Base-by-base conservation (phyloP, 2,888 invertebrate species). In the Phengaris arion region DNA sequence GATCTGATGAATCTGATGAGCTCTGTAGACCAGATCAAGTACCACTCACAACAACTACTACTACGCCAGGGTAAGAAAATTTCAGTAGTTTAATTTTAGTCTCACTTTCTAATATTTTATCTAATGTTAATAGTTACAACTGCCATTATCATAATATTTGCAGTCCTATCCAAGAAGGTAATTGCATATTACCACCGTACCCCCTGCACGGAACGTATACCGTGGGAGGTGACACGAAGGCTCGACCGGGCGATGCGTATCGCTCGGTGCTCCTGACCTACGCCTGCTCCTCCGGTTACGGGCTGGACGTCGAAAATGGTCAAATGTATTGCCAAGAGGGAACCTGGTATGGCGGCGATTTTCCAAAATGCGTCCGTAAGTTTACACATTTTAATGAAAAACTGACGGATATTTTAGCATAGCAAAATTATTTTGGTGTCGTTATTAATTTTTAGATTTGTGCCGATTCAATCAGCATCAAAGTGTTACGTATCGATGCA, bases 191-290 rank as follows among this genome's bases (percentile, higher is more conserved):
- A 0, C 90, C 90, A 0, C 79, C 83, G 0, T 85, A 85, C 77
- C 91, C 91, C 0, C 82, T 80, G 0, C 85, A 89, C 76, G 91
- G 91, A 0, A 77, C 79, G 0, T 91, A 89, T 77, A 76, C 77
- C 0, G 83, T 85, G 0, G 76, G 80, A 0, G 86, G 86, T 46
- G 77, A 80, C 0, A 84, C 85, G 0, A 77, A 79, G 45, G 85
- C 86, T 0, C 74, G 85, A 84, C 0, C 78, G 0, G 88, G 88
- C 0, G 83, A 86, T 10, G 51, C 80, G 0, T 84, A 82, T 77
- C 74, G 79, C 13, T 79, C 79, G 0, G 78, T 85, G 2, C 80
- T 81, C 2, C 75, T 91, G 4, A 87, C 85, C 59, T 82, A 88
- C 10, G 83, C 84, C 15, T 91, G 91, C 78, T 76, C 81, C 5